These are phyloP conservation scores for Loris lydekkerianus DNA, from an alignment of 2,797 vertebrate genomes.

Conservation along the genomic window DNA sequence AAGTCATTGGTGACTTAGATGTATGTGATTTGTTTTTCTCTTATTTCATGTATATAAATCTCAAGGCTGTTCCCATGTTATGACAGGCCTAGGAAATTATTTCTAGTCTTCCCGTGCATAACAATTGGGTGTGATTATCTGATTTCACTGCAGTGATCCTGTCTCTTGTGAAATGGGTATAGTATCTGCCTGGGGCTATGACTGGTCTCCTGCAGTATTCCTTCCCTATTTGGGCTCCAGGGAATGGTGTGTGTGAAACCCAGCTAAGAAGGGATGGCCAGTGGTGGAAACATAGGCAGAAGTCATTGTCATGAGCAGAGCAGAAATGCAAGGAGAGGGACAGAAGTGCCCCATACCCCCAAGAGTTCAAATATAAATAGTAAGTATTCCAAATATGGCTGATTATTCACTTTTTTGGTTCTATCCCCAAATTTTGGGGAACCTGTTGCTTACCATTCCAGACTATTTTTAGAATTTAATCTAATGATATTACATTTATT, in stretches of 20 bases:
- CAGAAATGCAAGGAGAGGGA: neutral
- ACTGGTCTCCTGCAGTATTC: neutral
- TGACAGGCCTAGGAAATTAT: neutral
- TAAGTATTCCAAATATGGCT: neutral
- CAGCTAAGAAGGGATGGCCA: neutral
- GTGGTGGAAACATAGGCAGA: neutral
- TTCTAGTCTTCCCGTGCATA: neutral
- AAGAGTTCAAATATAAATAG: neutral
- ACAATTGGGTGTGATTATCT: neutral
- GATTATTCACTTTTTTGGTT: neutral
- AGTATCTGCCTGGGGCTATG: neutral
- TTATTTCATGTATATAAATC: neutral
- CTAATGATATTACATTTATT: conserved; percentile 6
- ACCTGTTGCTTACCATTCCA: neutral
- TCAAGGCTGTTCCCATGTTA: neutral
- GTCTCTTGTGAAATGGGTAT: neutral
- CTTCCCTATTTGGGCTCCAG: neutral
- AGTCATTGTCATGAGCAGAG: neutral
- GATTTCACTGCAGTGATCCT: neutral
- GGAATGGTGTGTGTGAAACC: neutral
- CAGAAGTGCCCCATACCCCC: neutral
- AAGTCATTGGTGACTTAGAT: neutral
- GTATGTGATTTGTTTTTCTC: neutral
- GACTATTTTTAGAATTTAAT: neutral
- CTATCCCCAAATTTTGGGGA: neutral